Evolutionary conservation across 2,888 invertebrate species (phyloP), one percentile per base, ranked within the genome.

Genomic region (Nomada fucata): DNA sequence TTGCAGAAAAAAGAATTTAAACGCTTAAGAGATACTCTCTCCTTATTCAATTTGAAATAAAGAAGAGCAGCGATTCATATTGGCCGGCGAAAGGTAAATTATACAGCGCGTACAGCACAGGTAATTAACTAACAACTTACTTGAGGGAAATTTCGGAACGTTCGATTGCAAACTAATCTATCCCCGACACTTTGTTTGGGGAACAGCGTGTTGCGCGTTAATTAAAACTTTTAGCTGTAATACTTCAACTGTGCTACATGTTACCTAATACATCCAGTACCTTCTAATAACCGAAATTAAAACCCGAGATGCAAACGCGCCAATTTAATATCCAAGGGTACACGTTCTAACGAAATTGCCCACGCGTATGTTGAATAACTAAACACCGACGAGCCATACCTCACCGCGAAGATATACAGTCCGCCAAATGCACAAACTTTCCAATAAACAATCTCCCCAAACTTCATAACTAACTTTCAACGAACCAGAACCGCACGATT

Each of bases 141-240:
- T 52, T 13, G 13, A 36, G 13, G 57, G 15, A 44, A 52, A 72
- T 65, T 42, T 52, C 13, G 50, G 65, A 57, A 59, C 10, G 36
- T 42, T 36, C 63, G 20, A 69, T 64, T 69, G 29, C 11, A 5
- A 64, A 53, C 52, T 64, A 59, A 42, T 76, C 76, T 69, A 76
- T 76, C 69, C 26, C 13, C 7, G 10, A 26, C 26, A 11, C 26
- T 13, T 63, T 59, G 26, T 52, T 60, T 52, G 15, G 18, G 0
- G 44, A 53, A 18, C 44, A 57, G 1, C 11, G 42, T 50, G 52
- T 13, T 15, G 2, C 5, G 29, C 63, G 20, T 47, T 36, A 11
- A 64, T 75, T 75, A 68, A 63, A 75, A 68, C 18, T 79, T 79
- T 50, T 67, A 13, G 26, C 26, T 20, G 42, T 36, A 36, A 36